phyloP scores from a whole-genome alignment of 2,113 vertebrate genomes.

The Tenebrosternarchus preto region DNA sequence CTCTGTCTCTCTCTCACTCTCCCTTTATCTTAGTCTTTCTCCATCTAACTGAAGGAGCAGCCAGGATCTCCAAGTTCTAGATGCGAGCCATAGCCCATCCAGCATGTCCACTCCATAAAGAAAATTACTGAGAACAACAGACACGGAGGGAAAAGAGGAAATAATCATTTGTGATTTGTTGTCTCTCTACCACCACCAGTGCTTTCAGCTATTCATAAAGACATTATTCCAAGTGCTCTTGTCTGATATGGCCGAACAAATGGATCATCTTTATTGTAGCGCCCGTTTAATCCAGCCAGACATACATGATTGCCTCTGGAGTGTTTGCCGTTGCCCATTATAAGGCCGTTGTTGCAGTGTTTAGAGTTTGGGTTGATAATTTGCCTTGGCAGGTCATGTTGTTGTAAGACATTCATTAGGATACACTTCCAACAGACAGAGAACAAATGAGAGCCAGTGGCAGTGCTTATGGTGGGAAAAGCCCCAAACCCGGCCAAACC shows the following conservation, averaged over 20 bases:
- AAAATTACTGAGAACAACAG: neutral
- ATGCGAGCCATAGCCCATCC: slow-evolving; percentile 76
- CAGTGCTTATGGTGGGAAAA: slow-evolving; percentile 66
- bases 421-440: slow-evolving; percentile 72
- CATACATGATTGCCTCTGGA: slow-evolving; percentile 72
- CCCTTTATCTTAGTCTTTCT: slow-evolving; percentile 27
- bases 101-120: slow-evolving; percentile 69
- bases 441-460: slow-evolving; percentile 75
- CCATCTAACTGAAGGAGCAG: slow-evolving; percentile 71
- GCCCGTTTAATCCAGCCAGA: slow-evolving; percentile 66
- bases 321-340: slow-evolving; percentile 65
- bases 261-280: slow-evolving; percentile 66
- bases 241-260: slow-evolving; percentile 64
- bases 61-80: slow-evolving; percentile 75
- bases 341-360: slow-evolving; percentile 72
- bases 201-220: slow-evolving; percentile 48
- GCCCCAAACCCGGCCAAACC: slow-evolving; percentile 62
- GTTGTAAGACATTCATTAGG: slow-evolving; percentile 80
- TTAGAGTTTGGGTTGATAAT: slow-evolving; percentile 81
- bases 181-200: neutral
- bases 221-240: slow-evolving; percentile 72
- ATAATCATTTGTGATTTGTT: slow-evolving; percentile 27
- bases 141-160: slow-evolving; percentile 5
- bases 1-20: slow-evolving; percentile 2
- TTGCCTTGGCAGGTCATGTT: slow-evolving; percentile 78